Evolutionary conservation across 2,113 vertebrate species (phyloP).

Genomic region (rat (Rattus norvegicus)): GRCr8 NC_086022.1:64564501-64565000

Average conservation of each 20-base stretch:
- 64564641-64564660: not conserved
- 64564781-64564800: not conserved
- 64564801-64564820: not conserved
- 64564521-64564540: not conserved
- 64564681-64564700: not conserved
- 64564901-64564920: not conserved
- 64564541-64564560: not conserved
- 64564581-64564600: not conserved
- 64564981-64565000: not conserved
- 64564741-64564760: slow-evolving; percentile 11
- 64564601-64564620: not conserved
- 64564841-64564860: not conserved
- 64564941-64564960: not conserved
- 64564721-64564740: slow-evolving; percentile 64
- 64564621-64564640: not conserved
- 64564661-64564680: not conserved
- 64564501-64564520: too few relatives aligned
- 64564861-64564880: not conserved
- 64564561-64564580: not conserved
- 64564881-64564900: not conserved
- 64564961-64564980: not conserved
- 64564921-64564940: not conserved
- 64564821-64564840: not conserved
- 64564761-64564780: slow-evolving; percentile 51
- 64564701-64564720: slow-evolving; percentile 15